Base-by-base conservation (phyloP, 2,888 invertebrate species). In the Microctonus brassicae region DNA sequence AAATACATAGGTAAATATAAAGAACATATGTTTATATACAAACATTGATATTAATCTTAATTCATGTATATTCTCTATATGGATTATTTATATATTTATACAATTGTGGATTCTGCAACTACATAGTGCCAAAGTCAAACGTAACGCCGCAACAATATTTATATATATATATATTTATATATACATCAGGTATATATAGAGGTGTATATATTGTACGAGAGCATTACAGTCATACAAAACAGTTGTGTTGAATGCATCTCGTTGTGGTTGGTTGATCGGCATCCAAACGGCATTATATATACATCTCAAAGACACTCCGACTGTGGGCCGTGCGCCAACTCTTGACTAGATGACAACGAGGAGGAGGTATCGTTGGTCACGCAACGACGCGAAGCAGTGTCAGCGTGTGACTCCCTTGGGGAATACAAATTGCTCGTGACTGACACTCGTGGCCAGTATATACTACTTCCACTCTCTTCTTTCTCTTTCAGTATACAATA, bases 391-490 rank as follows among this genome's bases (percentile, higher is more conserved):
- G 1, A 7, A 24, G 34, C 29, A 34, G 24, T 64, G 26, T 47
- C 47, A 33, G 65, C 55, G 53, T 55, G 53, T 53, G 65, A 55
- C 55, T 65, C 65, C 34, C 65, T 20, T 34, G 36, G 55, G n/a
- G 65, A 55, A 65, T 65, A 65, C 65, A 65, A 65, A 65, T 65
- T 65, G 65, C 63, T 64, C 17, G 62, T 47, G 22, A 24, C 62
- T 62, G 62, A 62, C 62, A 62, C 62, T 42, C 62, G 52, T 52
- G 33, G 52, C 63, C n/a, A n/a, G n/a, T n/a, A n/a, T n/a, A 64
- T 17, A 52, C 13, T 29, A 29, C 26, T 26, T 17, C n/a, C n/a
- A 2, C 42, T 42, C 9, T 36, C 36, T 39, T 7, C 20, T n/a
- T 47, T 6, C 29, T 29, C 29, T 5, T 29, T 29, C 29, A 29